A percentile compares a stretch with the other conserved stretches of the same genome.
Conservation (phyloP, 2,888 invertebrate genomes). For the Orchesella flavescens region DNA sequence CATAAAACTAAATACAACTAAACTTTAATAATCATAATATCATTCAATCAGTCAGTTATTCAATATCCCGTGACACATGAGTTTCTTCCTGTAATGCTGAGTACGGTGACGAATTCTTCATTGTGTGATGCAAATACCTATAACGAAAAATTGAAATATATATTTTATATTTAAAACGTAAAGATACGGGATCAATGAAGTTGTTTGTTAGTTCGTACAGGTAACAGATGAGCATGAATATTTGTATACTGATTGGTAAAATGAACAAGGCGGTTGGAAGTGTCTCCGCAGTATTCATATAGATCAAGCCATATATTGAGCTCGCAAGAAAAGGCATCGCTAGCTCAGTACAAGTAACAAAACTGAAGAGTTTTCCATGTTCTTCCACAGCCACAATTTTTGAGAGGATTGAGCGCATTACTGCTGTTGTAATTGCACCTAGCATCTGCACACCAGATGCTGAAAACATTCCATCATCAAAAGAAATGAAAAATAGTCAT, state of each 20-base stretch:
- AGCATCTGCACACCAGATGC: constrained; percentile 76
- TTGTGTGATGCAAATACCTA: constrained; percentile 42
- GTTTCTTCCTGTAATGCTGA: constrained; percentile 31
- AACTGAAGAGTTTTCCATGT: constrained; percentile 74
- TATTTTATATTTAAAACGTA: neutral
- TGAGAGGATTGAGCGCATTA: constrained; percentile 79
- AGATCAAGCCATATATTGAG: constrained; percentile 80
- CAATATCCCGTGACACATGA: neutral
- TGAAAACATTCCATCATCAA: constrained; percentile 24
- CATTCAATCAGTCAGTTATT: neutral
- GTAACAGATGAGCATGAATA: constrained; percentile 5
- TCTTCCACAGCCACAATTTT: constrained; percentile 79
- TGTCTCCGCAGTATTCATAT: constrained; percentile 77
- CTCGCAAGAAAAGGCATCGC: constrained; percentile 79
- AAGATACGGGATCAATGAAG: neutral
- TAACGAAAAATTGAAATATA: constrained; percentile 1
- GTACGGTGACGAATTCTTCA: constrained; percentile 31
- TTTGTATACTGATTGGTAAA: constrained; percentile 76
- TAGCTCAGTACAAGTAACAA: constrained; percentile 78
- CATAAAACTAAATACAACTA: neutral
- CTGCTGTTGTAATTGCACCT: constrained; percentile 77
- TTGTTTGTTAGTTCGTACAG: constrained; percentile 27
- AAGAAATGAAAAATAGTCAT: neutral
- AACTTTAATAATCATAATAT: neutral
- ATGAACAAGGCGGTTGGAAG: constrained; percentile 79